Evolutionary conservation across 2,113 vertebrate species (phyloP).

Genomic region (Atherinomorus stipes): DNA sequence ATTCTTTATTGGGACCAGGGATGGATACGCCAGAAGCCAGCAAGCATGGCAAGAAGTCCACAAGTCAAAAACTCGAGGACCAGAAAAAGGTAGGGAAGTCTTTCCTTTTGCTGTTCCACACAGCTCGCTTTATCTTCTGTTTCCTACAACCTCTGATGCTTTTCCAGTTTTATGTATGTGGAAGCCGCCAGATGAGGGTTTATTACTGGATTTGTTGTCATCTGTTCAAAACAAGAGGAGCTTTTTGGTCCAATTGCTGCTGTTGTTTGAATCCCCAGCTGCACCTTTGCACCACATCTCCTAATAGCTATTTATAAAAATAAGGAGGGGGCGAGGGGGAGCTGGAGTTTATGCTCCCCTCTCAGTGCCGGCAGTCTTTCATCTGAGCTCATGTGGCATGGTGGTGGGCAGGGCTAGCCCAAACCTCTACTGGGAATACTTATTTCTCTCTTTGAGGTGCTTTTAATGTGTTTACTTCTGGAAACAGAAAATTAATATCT

Average conservation of each 20-base stretch:
- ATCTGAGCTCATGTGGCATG: slow-evolving; percentile 37
- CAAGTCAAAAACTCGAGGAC: slow-evolving; percentile 98
- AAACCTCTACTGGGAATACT: slow-evolving; percentile 32
- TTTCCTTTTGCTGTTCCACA: not conserved
- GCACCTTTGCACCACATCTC: slow-evolving; percentile 49
- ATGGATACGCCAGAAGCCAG: slow-evolving; percentile 97
- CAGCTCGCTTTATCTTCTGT: not conserved
- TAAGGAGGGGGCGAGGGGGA: not conserved
- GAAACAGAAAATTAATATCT: slow-evolving; percentile 3
- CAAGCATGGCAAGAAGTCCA: slow-evolving; percentile 95
- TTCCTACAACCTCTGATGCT: not conserved
- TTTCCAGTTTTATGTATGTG: not conserved
- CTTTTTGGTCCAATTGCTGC: slow-evolving; percentile 45
- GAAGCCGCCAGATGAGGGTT: slow-evolving; percentile 42
- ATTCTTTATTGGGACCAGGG: slow-evolving; percentile 80
- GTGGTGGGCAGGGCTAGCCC: slow-evolving; percentile 36
- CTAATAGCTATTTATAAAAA: slow-evolving; percentile 69
- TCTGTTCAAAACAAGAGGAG: slow-evolving; percentile 40
- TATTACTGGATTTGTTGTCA: slow-evolving; percentile 43
- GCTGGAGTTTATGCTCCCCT: slow-evolving; percentile 37
- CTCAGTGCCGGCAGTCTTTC: slow-evolving; percentile 52
- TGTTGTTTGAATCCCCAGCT: slow-evolving; percentile 50
- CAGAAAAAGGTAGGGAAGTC: slow-evolving; percentile 93
- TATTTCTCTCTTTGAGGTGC: slow-evolving; percentile 57
- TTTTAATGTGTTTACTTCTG: slow-evolving; percentile 54